Evolutionary conservation across 2,113 vertebrate genomes (phyloP), one percentile per base, ranked within the genome.

Genomic region (Odocoileus virginianus): DNA sequence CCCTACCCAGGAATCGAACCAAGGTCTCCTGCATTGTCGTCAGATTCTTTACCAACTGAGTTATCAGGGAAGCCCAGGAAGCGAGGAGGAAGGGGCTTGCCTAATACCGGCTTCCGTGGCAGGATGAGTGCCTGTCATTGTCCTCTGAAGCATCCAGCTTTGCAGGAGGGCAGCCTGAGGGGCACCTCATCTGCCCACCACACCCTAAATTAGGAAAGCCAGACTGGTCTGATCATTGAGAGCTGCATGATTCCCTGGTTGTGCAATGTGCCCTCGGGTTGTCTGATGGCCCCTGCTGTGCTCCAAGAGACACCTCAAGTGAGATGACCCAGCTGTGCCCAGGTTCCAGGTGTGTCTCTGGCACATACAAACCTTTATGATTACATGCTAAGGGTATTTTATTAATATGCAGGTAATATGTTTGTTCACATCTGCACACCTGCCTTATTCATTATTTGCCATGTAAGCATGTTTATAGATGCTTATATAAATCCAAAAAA

Each of bases 141-240:
- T 21, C 74, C 82, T 43, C 21, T 33, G 7, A 4, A 15, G 45
- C 19, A 11, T 43, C 81, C 47, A 1, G 11, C 58, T 47, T 33
- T 4, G 10, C 58, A 52, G 3, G 50, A 45, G 7, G 1, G 0
- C 14, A 52, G 36, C 5, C 16, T 50, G 47, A 6, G 11, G 30
- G 17, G 43, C 1, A 0, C 16, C 7, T 1, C 84, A 23, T 52
- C 74, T n/a, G 28, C 43, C 27, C 23, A 1, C 79, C 58, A 43
- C 13, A n/a, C 78, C 43, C 33, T 84, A 27, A 61, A 1, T 43
- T 43, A n/a, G 23, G 36, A 92, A 61, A 86, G 30, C 23, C 47
- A 30, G 54, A 7, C 2, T 6, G 16, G 36, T 57, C 55, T 30
- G 33, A 11, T 23, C 8, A 19, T 9, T 52, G 25, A 84, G 3